Conservation (phyloP, 1,140 invertebrate species). For the Mercenaria mercenaria region DNA sequence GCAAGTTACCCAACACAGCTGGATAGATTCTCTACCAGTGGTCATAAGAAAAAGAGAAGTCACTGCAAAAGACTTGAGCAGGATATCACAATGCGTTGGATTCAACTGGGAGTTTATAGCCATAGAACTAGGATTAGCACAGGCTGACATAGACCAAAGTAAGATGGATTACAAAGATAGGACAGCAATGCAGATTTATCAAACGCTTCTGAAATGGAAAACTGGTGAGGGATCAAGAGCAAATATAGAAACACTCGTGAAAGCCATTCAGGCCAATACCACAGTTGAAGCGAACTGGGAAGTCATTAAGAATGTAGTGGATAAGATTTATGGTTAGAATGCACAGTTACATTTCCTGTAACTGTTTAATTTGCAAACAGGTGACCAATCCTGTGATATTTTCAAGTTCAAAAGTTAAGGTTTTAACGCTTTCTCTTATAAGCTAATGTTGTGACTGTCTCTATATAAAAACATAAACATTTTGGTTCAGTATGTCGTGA, state of each 20-base stretch:
- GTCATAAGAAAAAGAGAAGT: conserved; percentile 39
- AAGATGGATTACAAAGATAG: conserved; percentile 52
- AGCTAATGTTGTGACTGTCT: not conserved
- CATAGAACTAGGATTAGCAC: conserved; percentile 47
- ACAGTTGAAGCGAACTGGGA: conserved; percentile 59
- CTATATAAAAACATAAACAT: no score
- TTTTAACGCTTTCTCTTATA: not conserved
- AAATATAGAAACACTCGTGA: conserved; percentile 41
- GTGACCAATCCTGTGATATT: not conserved
- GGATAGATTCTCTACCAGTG: conserved; percentile 35
- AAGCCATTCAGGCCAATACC: conserved; percentile 27
- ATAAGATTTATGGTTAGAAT: conserved; percentile 9
- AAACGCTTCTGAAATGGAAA: conserved; percentile 57
- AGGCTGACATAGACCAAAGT: conserved; percentile 49
- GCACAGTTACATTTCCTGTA: no score
- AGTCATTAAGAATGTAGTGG: conserved; percentile 56
- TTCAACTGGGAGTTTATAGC: conserved; percentile 63
- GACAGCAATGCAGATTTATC: conserved; percentile 61
- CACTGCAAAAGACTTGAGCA: conserved; percentile 52
- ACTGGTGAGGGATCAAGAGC: not conserved
- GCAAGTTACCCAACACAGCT: conserved; percentile 2
- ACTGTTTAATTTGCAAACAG: no score
- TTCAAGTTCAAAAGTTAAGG: not conserved
- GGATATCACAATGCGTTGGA: conserved; percentile 51
- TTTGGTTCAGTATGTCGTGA: no score